These are phyloP conservation scores for Rhinophrynus dorsalis DNA, from an alignment of 2,797 vertebrate species.

Conservation along the genomic window DNA sequence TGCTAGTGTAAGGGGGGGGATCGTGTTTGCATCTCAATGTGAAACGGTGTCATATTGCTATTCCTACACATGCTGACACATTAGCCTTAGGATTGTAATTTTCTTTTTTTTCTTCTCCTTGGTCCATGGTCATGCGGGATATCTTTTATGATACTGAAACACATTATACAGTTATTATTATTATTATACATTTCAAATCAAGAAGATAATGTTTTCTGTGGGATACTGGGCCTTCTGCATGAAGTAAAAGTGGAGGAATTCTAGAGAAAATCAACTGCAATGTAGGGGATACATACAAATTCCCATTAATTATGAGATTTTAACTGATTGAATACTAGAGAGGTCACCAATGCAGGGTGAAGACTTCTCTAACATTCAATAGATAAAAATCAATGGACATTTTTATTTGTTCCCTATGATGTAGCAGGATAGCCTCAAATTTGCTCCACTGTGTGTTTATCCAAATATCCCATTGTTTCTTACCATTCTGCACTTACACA, in stretches of 20 bases:
- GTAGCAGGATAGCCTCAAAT: no score
- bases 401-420: no score
- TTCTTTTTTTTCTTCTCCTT: conserved; percentile 61
- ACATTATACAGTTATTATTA: neutral
- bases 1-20: conserved; percentile 88
- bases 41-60: conserved; percentile 90
- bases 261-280: no score
- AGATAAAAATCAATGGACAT: no score
- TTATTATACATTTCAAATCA: conserved; percentile 7
- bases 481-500: neutral
- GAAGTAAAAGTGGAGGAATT: no score
- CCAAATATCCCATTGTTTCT: conserved; percentile 6
- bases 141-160: conserved; percentile 9
- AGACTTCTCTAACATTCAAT: no score
- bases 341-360: no score
- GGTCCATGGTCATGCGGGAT: conserved; percentile 32
- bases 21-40: conserved; percentile 96
- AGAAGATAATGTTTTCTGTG: neutral
- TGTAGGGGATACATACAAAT: no score
- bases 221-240: no score
- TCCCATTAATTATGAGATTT: no score
- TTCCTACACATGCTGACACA: conserved; percentile 89
- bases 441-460: no score
- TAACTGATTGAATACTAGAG: no score
- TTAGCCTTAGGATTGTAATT: conserved; percentile 94